Evolutionary conservation across 35 echinoderm and acorn worm species (phyloP).

Genomic region (Holothuria glaberrima): DNA sequence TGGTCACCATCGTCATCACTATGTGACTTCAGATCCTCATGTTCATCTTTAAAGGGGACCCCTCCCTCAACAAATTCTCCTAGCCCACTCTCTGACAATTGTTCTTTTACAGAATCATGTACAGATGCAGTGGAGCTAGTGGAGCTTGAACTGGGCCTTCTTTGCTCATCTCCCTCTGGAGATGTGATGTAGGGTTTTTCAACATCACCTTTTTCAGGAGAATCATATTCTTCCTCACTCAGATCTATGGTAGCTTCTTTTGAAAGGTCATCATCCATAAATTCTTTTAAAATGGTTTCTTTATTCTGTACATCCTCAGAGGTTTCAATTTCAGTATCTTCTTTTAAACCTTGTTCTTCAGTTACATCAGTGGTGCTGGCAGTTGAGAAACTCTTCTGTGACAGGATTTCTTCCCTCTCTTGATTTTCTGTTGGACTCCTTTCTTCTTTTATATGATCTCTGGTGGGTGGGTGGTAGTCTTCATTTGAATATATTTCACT

Average conservation of each 20-base stretch:
- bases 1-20: not conserved
- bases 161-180: not conserved
- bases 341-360: too few species aligned
- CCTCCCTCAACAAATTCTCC: not conserved
- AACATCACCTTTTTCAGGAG: slow-evolving; percentile 4
- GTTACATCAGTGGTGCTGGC: too few species aligned
- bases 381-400: not conserved
- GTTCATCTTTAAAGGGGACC: not conserved
- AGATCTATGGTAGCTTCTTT: slow-evolving; percentile 8
- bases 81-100: not conserved
- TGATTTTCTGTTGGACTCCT: not conserved
- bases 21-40: not conserved
- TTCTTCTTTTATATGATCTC: too few species aligned
- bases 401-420: not conserved
- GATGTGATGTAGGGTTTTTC: not conserved
- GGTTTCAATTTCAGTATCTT: not conserved
- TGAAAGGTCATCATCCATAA: not conserved
- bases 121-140: slow-evolving; percentile 27
- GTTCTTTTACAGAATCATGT: not conserved
- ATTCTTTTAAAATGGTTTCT: not conserved
- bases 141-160: not conserved
- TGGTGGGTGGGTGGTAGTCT: not conserved
- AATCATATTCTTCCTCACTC: slow-evolving; percentile 12
- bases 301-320: slow-evolving; percentile 16
- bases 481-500: not conserved